These are phyloP conservation scores for Thalassarche chlororhynchos DNA, from an alignment of 2,113 vertebrate genomes.

Conservation along the genomic window DNA sequence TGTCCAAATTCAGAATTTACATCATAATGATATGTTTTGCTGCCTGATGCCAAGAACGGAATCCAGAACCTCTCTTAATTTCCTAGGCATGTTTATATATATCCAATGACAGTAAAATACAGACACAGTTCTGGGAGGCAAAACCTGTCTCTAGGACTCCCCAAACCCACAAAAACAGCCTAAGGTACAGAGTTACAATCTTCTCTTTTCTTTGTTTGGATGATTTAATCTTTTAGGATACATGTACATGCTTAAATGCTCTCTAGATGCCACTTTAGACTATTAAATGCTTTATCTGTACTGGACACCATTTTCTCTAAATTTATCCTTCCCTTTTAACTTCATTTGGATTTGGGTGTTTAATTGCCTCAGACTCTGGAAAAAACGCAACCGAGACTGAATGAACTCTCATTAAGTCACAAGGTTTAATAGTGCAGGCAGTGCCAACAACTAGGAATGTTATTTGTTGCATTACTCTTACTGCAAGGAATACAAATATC, in stretches of 20 bases:
- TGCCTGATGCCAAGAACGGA: neutral
- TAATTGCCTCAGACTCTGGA: neutral
- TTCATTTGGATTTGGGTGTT: neutral
- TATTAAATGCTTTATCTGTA: neutral
- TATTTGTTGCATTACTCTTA: neutral
- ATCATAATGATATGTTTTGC: constrained; percentile 23
- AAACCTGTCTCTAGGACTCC: neutral
- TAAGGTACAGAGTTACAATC: neutral
- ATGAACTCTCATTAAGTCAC: neutral
- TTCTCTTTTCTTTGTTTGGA: neutral
- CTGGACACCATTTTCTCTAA: neutral
- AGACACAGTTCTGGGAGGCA: neutral
- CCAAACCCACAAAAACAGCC: neutral
- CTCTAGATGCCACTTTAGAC: neutral
- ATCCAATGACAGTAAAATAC: neutral
- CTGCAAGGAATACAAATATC: neutral
- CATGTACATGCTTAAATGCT: neutral
- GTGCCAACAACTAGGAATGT: neutral
- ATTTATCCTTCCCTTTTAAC: neutral
- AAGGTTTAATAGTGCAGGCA: neutral
- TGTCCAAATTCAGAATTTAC: constrained; percentile 35
- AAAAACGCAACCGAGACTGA: neutral
- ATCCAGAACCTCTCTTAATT: constrained; percentile 26
- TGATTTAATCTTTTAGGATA: neutral
- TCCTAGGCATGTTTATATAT: constrained; percentile 12